phyloP scores from a whole-genome alignment of 2,113 vertebrate genomes.

The Scolopax mira region DNA sequence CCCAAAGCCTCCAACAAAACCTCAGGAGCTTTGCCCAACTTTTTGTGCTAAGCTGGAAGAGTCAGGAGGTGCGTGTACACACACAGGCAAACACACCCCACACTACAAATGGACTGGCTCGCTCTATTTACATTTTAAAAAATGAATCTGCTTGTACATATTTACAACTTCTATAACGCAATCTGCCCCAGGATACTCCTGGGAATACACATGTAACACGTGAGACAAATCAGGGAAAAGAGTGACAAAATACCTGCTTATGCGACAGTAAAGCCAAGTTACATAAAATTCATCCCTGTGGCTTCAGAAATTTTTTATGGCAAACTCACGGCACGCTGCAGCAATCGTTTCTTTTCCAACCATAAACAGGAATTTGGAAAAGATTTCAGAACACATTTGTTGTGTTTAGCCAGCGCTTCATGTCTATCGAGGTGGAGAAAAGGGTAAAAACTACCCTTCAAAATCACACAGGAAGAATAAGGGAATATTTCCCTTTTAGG shows the following conservation, averaged over 20 bases:
- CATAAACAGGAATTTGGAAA: neutral
- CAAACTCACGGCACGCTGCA: neutral
- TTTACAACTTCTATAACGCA: neutral
- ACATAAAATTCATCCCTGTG: neutral
- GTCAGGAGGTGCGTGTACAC: neutral
- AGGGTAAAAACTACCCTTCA: neutral
- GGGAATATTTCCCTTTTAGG: neutral
- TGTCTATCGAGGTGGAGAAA: neutral
- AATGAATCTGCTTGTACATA: neutral
- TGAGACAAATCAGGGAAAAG: neutral
- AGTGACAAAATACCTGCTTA: neutral
- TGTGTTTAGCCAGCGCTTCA: neutral
- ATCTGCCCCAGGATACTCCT: neutral
- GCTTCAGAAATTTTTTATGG: neutral
- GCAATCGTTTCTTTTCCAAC: neutral
- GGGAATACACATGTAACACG: neutral
- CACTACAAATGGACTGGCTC: neutral
- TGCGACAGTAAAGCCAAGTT: neutral
- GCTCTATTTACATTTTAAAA: neutral
- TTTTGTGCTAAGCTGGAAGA: neutral
- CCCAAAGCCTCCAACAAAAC: neutral
- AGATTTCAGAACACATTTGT: neutral
- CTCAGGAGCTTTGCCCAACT: neutral
- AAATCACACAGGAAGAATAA: neutral
- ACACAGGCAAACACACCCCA: neutral